These are phyloP conservation scores for Alectoris magna DNA, from an alignment of 2,797 vertebrate genomes.

Conservation along the genomic window DNA sequence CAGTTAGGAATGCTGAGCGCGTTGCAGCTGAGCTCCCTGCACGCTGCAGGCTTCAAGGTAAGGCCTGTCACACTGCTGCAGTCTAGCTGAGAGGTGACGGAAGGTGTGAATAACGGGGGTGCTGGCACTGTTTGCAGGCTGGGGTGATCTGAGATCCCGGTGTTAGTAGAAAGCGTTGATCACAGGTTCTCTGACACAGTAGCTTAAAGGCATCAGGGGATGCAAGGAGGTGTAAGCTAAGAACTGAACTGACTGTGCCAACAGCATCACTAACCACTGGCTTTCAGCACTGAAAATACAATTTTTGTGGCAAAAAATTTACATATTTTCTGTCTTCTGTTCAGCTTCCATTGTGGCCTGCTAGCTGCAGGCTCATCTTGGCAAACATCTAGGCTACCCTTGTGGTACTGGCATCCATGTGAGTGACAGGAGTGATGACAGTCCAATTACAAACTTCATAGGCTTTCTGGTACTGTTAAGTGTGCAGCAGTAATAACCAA, in stretches of 20 bases:
- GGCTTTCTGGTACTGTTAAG: background rate
- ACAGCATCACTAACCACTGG: background rate
- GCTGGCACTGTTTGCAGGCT: background rate
- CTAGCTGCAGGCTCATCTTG: background rate
- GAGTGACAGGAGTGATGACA: background rate
- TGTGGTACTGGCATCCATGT: background rate
- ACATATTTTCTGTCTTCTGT: background rate
- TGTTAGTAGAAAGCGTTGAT: background rate
- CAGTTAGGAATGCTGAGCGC: background rate
- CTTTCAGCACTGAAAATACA: background rate
- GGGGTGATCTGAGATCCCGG: background rate
- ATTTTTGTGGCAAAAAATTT: background rate
- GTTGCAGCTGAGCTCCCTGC: background rate
- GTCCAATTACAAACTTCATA: background rate
- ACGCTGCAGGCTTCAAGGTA: background rate
- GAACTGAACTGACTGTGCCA: background rate
- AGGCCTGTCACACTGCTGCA: background rate
- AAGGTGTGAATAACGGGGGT: background rate
- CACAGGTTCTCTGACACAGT: background rate
- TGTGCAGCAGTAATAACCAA: background rate
- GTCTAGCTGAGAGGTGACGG: slow-evolving; percentile 1
- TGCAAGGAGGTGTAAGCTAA: background rate
- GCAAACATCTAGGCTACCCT: background rate
- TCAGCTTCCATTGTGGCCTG: background rate
- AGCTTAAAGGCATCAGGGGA: background rate